These are phyloP conservation scores for Ruditapes philippinarum DNA, from an alignment of 1,140 invertebrate genomes.

Conservation along the genomic window DNA sequence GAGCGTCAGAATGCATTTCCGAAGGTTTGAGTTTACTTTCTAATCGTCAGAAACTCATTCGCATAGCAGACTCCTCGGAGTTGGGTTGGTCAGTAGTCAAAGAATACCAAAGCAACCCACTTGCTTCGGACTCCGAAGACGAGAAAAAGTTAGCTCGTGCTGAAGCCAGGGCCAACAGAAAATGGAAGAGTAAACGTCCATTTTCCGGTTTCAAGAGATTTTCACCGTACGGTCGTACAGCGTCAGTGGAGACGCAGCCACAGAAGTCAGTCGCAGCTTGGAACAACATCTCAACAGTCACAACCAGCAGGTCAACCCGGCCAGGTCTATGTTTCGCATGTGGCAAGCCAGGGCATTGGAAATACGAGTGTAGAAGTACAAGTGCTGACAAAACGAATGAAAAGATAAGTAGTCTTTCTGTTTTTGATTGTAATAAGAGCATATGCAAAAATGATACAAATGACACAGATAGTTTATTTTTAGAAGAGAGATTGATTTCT, in stretches of 20 bases:
- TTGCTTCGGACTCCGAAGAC: neutral
- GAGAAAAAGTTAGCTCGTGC: neutral
- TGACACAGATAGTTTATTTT: neutral
- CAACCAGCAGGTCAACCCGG: too few relatives aligned
- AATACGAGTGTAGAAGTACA: neutral
- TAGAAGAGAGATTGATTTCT: too few relatives aligned
- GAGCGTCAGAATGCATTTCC: neutral
- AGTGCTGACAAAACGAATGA: neutral
- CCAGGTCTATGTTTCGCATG: too few relatives aligned
- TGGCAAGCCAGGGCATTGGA: neutral
- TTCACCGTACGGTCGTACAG: too few relatives aligned
- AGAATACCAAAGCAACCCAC: conserved; percentile 11
- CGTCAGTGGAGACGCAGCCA: too few relatives aligned
- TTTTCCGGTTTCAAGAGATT: too few relatives aligned
- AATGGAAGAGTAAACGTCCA: too few relatives aligned
- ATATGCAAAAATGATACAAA: neutral
- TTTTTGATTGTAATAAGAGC: conserved; percentile 3
- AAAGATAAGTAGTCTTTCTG: conserved; percentile 14
- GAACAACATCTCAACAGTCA: too few relatives aligned
- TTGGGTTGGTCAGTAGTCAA: conserved; percentile 2
- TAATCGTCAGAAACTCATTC: neutral
- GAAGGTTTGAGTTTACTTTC: neutral
- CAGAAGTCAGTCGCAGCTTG: too few relatives aligned
- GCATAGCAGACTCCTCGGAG: neutral
- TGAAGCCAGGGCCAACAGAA: neutral